Percentiles rank a stretch among this genome's conserved stretches.
These are phyloP conservation scores for Eupithecia dodoneata DNA, from an alignment of 2,888 invertebrate genomes.

Conservation along the genomic window DNA sequence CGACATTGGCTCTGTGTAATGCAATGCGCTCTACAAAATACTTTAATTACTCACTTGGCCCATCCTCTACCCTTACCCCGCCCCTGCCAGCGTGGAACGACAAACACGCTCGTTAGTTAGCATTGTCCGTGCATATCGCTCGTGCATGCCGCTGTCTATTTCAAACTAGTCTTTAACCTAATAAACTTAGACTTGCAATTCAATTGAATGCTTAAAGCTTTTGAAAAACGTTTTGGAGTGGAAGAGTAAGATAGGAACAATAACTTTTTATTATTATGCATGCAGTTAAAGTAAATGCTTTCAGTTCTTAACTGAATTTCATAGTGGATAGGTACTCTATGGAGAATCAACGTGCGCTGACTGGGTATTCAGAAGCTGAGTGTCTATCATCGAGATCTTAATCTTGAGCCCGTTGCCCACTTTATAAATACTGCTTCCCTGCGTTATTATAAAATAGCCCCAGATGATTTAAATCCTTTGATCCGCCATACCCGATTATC, in stretches of 20 bases:
- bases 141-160: constrained; percentile 42
- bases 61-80: constrained; percentile 5
- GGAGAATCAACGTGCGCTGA: not conserved
- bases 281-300: not conserved
- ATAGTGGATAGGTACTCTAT: not conserved
- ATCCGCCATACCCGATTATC: too few relatives aligned
- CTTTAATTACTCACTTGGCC: not conserved
- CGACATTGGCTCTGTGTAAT: not conserved
- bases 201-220: constrained; percentile 31
- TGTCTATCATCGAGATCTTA: too few relatives aligned
- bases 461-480: too few relatives aligned
- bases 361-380: not conserved
- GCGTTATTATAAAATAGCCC: too few relatives aligned
- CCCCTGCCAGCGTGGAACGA: constrained; percentile 22
- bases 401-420: too few relatives aligned
- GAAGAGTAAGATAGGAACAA: not conserved
- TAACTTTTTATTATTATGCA: constrained; percentile 3
- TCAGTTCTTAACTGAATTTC: not conserved
- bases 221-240: constrained; percentile 18
- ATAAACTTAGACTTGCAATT: constrained; percentile 45
- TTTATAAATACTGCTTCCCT: too few relatives aligned
- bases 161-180: constrained; percentile 25
- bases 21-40: not conserved
- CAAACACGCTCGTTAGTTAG: constrained; percentile 47
- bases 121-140: constrained; percentile 47